Conservation (phyloP, 2,113 vertebrate genomes). For the Varanus komodoensis region DNA sequence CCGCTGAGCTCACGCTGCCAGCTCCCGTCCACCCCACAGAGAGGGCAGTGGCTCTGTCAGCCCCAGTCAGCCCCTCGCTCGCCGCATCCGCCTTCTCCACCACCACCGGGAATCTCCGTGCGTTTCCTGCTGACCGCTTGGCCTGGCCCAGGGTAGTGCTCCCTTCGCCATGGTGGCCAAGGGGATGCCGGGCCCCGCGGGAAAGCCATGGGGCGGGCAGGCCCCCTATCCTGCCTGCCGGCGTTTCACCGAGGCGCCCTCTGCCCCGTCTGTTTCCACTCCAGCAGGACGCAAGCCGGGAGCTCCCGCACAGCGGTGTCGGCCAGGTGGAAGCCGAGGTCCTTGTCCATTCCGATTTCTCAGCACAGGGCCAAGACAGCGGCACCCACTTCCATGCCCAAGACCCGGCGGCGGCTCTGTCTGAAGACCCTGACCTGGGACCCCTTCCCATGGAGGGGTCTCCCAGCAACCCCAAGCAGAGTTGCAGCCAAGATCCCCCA, state of each 20-base stretch:
- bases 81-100: too few relatives aligned
- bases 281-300: conserved; percentile 77
- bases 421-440: conserved; percentile 19
- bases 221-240: too few relatives aligned
- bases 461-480: conserved; percentile 29
- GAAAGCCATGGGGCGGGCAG: too few relatives aligned
- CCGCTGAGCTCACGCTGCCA: too few relatives aligned
- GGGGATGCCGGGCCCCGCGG: too few relatives aligned
- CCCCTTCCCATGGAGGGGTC: neutral
- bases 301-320: conserved; percentile 73
- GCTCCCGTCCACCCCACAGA: too few relatives aligned
- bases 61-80: too few relatives aligned
- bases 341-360: conserved; percentile 94
- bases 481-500: neutral
- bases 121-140: too few relatives aligned
- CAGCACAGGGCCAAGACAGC: conserved; percentile 77
- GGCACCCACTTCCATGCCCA: conserved; percentile 64
- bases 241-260: neutral
- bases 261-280: conserved; percentile 11
- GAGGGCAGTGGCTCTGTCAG: too few relatives aligned
- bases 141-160: too few relatives aligned
- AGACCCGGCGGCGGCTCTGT: conserved; percentile 58
- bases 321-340: conserved; percentile 95
- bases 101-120: too few relatives aligned
- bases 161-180: too few relatives aligned